A percentile compares a stretch with the other conserved stretches of the same genome.
phyloP scores from a whole-genome alignment of 2,113 vertebrate species.

The Hypomesus transpacificus region DNA sequence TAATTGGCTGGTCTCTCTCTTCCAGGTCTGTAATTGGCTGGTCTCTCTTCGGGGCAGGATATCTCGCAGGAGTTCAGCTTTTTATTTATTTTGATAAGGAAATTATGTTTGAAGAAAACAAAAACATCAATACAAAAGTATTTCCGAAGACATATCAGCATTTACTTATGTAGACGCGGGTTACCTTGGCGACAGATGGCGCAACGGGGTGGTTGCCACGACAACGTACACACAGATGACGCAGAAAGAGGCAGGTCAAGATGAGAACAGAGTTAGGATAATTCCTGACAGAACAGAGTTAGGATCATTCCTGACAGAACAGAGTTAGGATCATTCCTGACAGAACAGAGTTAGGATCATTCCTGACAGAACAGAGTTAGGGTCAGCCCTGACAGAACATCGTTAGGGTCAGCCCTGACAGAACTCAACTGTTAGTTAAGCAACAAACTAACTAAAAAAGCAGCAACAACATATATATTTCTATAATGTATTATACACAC shows the following conservation, averaged over 20 bases:
- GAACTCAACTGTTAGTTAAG: conserved; percentile 67
- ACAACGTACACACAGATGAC: too few species aligned
- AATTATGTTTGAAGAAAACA: conserved; percentile 65
- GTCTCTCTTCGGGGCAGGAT: conserved; percentile 70
- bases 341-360: conserved; percentile 53
- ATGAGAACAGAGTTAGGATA: conserved; percentile 55
- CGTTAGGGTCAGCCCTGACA: conserved; percentile 76
- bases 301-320: conserved; percentile 42
- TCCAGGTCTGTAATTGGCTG: conserved; percentile 46
- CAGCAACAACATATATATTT: conserved; percentile 80
- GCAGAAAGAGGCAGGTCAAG: conserved; percentile 5
- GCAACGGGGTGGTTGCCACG: too few species aligned
- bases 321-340: conserved; percentile 59
- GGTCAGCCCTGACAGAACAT: conserved; percentile 64
- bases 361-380: conserved; percentile 55
- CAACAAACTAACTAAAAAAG: conserved; percentile 76
- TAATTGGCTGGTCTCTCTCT: conserved; percentile 19
- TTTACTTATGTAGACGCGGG: conserved; percentile 68
- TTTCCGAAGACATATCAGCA: conserved; percentile 80
- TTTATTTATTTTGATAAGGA: conserved; percentile 66
- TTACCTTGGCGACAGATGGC: too few species aligned
- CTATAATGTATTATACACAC: conserved; percentile 80
- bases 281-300: too few species aligned
- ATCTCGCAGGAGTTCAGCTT: conserved; percentile 71
- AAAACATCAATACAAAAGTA: conserved; percentile 60